phyloP scores from a whole-genome alignment of 2,113 vertebrate genomes.

The Halcyon malimbica region DNA sequence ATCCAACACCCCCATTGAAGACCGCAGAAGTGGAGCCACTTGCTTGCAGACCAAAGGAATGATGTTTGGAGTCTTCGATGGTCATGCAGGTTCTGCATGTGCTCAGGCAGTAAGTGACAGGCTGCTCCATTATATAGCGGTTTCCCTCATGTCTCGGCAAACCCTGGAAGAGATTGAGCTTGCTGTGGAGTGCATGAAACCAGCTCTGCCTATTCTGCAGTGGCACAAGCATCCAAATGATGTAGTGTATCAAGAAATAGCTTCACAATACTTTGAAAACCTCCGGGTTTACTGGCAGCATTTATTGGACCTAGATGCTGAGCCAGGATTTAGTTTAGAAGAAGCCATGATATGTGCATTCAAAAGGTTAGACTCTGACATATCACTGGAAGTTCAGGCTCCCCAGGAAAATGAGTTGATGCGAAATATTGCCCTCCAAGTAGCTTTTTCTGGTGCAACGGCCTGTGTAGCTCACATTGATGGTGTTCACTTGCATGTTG shows the following conservation, averaged over 20 bases:
- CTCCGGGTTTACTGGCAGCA: slow-evolving; percentile 96
- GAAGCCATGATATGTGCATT: slow-evolving; percentile 89
- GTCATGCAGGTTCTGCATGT: slow-evolving; percentile 90
- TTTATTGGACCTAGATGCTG: slow-evolving; percentile 84
- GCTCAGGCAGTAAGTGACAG: slow-evolving; percentile 93
- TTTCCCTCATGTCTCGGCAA: slow-evolving; percentile 88
- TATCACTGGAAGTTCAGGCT: slow-evolving; percentile 92
- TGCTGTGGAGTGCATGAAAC: slow-evolving; percentile 83
- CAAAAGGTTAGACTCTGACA: slow-evolving; percentile 89
- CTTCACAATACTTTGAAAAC: slow-evolving; percentile 85
- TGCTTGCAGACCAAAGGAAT: slow-evolving; percentile 90
- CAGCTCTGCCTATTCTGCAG: slow-evolving; percentile 87
- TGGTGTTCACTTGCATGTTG: slow-evolving; percentile 84
- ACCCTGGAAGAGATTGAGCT: slow-evolving; percentile 87
- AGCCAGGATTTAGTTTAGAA: slow-evolving; percentile 77
- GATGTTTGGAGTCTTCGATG: slow-evolving; percentile 94
- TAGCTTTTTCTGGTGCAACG: slow-evolving; percentile 91
- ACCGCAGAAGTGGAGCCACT: slow-evolving; percentile 86
- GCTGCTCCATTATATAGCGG: slow-evolving; percentile 87
- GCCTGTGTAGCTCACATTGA: slow-evolving; percentile 91
- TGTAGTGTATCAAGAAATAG: slow-evolving; percentile 81
- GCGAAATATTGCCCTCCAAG: slow-evolving; percentile 88
- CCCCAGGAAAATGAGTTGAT: slow-evolving; percentile 83
- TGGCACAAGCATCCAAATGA: slow-evolving; percentile 88
- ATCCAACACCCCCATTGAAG: slow-evolving; percentile 91